These are phyloP conservation scores for Neodiprion pinetum DNA, from an alignment of 1,140 invertebrate genomes.

Conservation along the genomic window DNA sequence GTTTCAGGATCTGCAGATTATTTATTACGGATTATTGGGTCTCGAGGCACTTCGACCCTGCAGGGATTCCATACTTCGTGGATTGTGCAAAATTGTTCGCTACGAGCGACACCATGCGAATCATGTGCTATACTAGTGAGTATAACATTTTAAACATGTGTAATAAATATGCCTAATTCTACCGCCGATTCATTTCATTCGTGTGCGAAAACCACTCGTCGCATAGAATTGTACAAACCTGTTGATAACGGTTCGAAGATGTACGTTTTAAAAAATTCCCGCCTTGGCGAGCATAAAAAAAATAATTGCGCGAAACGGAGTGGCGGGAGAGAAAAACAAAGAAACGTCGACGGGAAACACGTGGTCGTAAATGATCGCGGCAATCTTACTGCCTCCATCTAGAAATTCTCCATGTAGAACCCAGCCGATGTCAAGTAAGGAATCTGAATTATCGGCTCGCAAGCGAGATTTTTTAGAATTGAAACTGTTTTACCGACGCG, in stretches of 20 bases:
- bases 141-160: conserved; percentile 34
- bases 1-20: conserved; percentile 77
- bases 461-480: neutral
- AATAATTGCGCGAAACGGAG: too few species aligned
- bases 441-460: neutral
- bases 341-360: neutral
- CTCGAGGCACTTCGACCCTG: conserved; percentile 77
- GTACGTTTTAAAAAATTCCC: too few species aligned
- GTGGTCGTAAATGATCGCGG: neutral
- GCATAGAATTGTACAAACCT: too few species aligned
- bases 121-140: conserved; percentile 83
- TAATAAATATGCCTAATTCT: too few species aligned
- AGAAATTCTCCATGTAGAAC: neutral
- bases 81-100: conserved; percentile 74
- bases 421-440: neutral
- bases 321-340: too few species aligned
- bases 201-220: too few species aligned
- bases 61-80: conserved; percentile 73
- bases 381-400: neutral
- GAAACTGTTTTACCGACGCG: neutral
- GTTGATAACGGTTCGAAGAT: too few species aligned
- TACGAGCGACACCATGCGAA: conserved; percentile 80
- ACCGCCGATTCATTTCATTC: too few species aligned
- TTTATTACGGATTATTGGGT: conserved; percentile 77
- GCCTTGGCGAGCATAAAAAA: too few species aligned